Base-by-base conservation (phyloP, 2,113 vertebrate genomes). In the Baryphthengus martii region DNA sequence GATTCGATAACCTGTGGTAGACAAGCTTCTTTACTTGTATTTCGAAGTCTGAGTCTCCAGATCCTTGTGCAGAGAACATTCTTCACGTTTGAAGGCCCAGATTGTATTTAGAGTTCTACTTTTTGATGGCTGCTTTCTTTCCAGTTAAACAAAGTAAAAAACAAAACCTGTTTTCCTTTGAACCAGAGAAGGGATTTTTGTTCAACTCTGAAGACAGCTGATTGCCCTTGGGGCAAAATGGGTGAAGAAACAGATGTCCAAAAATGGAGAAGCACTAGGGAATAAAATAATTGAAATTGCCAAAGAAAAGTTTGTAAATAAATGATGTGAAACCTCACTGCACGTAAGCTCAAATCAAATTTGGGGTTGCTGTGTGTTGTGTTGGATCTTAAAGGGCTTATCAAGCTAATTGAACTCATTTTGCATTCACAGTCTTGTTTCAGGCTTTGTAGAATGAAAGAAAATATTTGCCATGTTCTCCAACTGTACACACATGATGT, bases 161-260 rank as follows among this genome's bases (percentile, higher is more conserved):
- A 37, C 39, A 71, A 53, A 42, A 49, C 29, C 28, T 8, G 18
- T 82, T 76, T 67, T 70, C 37, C 47, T 89, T 82, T 83, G 84
- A 88, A 78, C 75, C 40, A 50, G 82, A 53, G 91, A 21, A 72
- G 73, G 66, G 89, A 66, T 87, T 96, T 95, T 93, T 78, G 77
- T 88, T 97, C 88, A 94, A 85, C 82, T 90, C 75, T 87, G 85
- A 82, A 86, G 82, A 93, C 92, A 95, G 89, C 88, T 97, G 93
- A 71, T 95, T 65, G 86, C 89, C 91, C 85, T 92, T 65, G 56
- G 62, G 96, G 94, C 66, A 95, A 59, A 81, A 66, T 62, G 50
- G 65, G 49, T 68, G 58, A 70, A 93, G 72, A 90, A 95, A 52
- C 91, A 94, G 93, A 92, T 90, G 90, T 66, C 85, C 68, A 87